Evolutionary conservation across 2,888 invertebrate genomes (phyloP).

Genomic region (Apodemia zela): DNA sequence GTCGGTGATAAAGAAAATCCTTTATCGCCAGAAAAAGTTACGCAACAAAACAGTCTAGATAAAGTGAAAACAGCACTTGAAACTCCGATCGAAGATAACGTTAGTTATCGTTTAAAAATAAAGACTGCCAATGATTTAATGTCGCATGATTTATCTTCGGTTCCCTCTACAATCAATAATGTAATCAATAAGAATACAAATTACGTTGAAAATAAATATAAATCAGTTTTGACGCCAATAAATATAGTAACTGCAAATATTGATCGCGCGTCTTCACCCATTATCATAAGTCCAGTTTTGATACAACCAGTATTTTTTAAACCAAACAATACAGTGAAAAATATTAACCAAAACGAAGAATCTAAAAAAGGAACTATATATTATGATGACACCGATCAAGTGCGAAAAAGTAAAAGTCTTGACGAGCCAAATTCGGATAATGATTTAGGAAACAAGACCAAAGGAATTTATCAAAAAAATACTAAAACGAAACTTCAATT

Average conservation of each 20-base stretch:
- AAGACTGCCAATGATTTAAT: conserved; percentile 54
- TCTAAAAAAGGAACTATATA: conserved; percentile 53
- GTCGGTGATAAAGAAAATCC: conserved; percentile 3
- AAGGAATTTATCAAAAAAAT: conserved; percentile 57
- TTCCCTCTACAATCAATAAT: conserved; percentile 34
- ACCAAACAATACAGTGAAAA: conserved; percentile 31
- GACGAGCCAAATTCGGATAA: conserved; percentile 27
- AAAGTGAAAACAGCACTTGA: conserved; percentile 29
- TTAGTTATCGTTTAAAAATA: conserved; percentile 70
- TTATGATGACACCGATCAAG: conserved; percentile 66
- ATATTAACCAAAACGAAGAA: conserved; percentile 34
- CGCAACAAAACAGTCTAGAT: conserved; percentile 19
- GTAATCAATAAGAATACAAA: conserved; percentile 32
- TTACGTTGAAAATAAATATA: conserved; percentile 40
- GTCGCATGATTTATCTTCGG: conserved; percentile 33
- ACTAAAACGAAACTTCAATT: conserved; percentile 53
- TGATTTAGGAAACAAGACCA: conserved; percentile 36
- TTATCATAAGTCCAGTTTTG: conserved; percentile 64
- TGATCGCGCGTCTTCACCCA: conserved; percentile 46
- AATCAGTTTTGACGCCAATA: conserved; percentile 53
- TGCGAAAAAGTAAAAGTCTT: conserved; percentile 34
- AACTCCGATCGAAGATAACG: conserved; percentile 47
- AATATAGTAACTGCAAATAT: conserved; percentile 47
- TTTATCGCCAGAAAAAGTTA: neutral
- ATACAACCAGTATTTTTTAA: conserved; percentile 61